A percentile compares a stretch with the other conserved stretches of the same genome.
Conservation (phyloP, 2,888 invertebrate species). For the Harmothoe impar region DNA sequence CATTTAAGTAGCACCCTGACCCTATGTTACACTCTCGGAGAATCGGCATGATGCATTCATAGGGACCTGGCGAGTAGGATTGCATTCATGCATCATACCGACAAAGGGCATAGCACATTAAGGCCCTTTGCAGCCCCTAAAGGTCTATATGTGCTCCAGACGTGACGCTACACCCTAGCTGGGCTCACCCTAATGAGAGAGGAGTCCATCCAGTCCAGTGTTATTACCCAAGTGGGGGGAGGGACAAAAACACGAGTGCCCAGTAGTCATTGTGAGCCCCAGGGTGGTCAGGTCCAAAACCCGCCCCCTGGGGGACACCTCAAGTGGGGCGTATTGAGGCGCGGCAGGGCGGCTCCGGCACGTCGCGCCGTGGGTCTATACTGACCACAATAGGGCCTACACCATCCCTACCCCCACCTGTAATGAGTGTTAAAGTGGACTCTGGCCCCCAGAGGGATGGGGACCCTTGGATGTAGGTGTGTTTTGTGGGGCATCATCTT, state of each 20-base stretch:
- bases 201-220: conserved; percentile 41
- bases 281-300: conserved; percentile 16
- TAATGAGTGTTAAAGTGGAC: conserved; percentile 56
- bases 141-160: neutral
- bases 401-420: neutral
- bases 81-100: no score
- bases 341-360: neutral
- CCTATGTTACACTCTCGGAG: no score
- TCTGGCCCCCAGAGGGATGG: neutral
- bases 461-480: neutral
- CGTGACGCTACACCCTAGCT: neutral
- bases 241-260: conserved; percentile 41
- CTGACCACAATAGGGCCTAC: conserved; percentile 22
- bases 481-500: neutral
- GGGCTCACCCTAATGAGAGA: conserved; percentile 32
- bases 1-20: no score
- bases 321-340: conserved; percentile 28
- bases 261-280: conserved; percentile 38
- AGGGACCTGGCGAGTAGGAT: no score
- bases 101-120: no score
- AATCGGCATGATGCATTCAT: no score
- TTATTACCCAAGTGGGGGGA: conserved; percentile 58
- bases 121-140: no score
- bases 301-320: conserved; percentile 31
- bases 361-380: neutral